Evolutionary conservation across 2,113 vertebrate genomes (phyloP).

Genomic region (Colaptes auratus): DNA sequence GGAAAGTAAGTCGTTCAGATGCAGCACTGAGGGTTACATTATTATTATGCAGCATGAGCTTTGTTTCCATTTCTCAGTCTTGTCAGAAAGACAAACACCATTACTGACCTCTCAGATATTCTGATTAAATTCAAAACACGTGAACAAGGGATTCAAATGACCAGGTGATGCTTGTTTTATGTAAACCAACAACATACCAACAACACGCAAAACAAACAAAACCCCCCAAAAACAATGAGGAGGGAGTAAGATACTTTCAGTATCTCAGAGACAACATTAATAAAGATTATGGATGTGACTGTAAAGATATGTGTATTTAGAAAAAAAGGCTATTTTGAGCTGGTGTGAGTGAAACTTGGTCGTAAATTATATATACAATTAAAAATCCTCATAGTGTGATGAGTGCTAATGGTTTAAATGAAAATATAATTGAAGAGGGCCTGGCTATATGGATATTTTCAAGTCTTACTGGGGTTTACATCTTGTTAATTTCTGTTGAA

Average conservation of each 20-base stretch:
- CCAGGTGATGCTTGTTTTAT: background rate
- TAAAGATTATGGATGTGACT: background rate
- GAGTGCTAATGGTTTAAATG: background rate
- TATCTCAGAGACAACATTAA: background rate
- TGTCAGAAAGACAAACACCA: background rate
- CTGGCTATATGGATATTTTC: background rate
- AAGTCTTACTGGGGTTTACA: background rate
- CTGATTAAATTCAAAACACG: slow-evolving; percentile 23
- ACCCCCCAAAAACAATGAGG: background rate
- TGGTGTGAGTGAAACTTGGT: background rate
- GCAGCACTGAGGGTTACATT: background rate
- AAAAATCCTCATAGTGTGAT: background rate
- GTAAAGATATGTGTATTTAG: background rate
- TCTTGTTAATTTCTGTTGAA: background rate
- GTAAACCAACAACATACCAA: background rate
- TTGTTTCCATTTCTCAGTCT: background rate
- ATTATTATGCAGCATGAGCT: background rate
- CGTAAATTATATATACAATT: background rate
- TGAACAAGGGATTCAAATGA: background rate
- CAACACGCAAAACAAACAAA: no score
- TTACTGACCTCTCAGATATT: slow-evolving; percentile 5
- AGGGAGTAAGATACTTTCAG: background rate
- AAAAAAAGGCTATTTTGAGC: background rate
- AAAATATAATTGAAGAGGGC: background rate
- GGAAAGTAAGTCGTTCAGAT: background rate